Evolutionary conservation across 2,797 vertebrate species (phyloP).

Genomic region (Mormyrops attenuatus): DNA sequence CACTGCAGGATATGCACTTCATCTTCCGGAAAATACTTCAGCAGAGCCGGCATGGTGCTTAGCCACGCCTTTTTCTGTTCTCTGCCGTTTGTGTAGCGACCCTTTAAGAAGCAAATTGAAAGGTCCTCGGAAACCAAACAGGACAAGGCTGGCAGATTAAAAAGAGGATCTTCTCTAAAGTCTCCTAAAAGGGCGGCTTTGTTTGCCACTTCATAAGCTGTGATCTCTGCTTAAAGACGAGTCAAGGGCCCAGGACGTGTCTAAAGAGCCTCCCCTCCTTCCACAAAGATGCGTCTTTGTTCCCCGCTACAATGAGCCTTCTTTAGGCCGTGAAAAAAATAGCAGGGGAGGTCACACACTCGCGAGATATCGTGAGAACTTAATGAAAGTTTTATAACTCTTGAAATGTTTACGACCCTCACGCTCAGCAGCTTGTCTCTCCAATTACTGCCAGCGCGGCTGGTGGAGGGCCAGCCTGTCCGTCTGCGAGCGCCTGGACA

Average conservation of each 20-base stretch:
- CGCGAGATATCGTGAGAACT: slow-evolving; percentile 78
- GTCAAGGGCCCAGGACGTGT: slow-evolving; percentile 75
- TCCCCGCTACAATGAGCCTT: slow-evolving; percentile 53
- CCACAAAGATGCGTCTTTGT: slow-evolving; percentile 71
- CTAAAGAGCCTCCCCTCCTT: slow-evolving; percentile 62
- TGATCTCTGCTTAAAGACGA: slow-evolving; percentile 62
- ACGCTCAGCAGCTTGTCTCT: slow-evolving; percentile 68
- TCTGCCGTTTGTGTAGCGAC: slow-evolving; percentile 49
- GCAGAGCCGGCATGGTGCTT: background rate
- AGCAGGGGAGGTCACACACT: slow-evolving; percentile 62
- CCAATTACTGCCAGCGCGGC: slow-evolving; percentile 59
- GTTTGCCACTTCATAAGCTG: slow-evolving; percentile 75
- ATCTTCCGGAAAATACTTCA: background rate
- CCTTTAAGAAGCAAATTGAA: slow-evolving; percentile 59
- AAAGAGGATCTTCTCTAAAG: slow-evolving; percentile 67
- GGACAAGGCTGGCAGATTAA: slow-evolving; percentile 57
- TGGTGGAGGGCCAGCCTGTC: slow-evolving; percentile 39
- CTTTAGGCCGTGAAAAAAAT: slow-evolving; percentile 39
- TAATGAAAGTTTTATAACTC: slow-evolving; percentile 83
- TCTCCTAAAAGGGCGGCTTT: slow-evolving; percentile 75
- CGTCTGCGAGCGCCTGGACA: background rate
- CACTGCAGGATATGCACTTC: background rate
- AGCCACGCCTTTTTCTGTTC: background rate
- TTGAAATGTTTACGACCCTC: slow-evolving; percentile 80
- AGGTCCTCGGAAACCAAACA: slow-evolving; percentile 68